Conservation (phyloP, 2,888 invertebrate genomes). For the Hemithea aestivaria region DNA sequence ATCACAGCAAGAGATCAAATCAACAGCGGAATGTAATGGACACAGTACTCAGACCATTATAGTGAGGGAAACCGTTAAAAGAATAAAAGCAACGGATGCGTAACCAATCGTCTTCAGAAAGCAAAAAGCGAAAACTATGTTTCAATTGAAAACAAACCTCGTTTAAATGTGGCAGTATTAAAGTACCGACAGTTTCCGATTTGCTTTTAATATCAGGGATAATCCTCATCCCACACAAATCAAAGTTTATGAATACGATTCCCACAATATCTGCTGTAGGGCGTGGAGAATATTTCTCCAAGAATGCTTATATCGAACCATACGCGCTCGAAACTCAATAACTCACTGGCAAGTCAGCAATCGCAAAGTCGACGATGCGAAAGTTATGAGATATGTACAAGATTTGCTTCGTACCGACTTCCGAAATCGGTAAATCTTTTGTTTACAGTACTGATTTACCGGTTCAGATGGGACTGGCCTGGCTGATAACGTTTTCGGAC, state of each 20-base stretch:
- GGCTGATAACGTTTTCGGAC: not conserved
- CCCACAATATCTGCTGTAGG: slow-evolving; percentile 18
- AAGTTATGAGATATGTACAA: slow-evolving; percentile 38
- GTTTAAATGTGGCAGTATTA: too few species aligned
- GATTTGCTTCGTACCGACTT: slow-evolving; percentile 24
- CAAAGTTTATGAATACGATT: slow-evolving; percentile 21
- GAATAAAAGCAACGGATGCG: slow-evolving; percentile 23
- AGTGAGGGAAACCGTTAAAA: slow-evolving; percentile 22
- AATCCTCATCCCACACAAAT: slow-evolving; percentile 12
- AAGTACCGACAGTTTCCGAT: too few species aligned
- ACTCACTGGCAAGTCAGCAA: slow-evolving; percentile 34
- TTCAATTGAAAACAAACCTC: too few species aligned
- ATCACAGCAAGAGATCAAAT: slow-evolving; percentile 44
- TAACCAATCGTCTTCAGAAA: slow-evolving; percentile 16
- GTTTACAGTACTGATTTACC: slow-evolving; percentile 20
- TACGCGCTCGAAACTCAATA: slow-evolving; percentile 34
- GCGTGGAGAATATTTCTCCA: slow-evolving; percentile 26
- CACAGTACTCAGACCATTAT: slow-evolving; percentile 20
- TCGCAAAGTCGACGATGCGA: slow-evolving; percentile 33
- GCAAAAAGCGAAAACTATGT: slow-evolving; percentile 11
- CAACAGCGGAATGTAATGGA: slow-evolving; percentile 41
- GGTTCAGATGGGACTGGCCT: slow-evolving; percentile 4
- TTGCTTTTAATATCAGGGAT: slow-evolving; percentile 8
- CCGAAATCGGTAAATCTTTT: slow-evolving; percentile 17
- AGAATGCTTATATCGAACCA: slow-evolving; percentile 27